Evolutionary conservation across 1,140 invertebrate genomes (phyloP).

Genomic region (Oscheius sp.): DNA sequence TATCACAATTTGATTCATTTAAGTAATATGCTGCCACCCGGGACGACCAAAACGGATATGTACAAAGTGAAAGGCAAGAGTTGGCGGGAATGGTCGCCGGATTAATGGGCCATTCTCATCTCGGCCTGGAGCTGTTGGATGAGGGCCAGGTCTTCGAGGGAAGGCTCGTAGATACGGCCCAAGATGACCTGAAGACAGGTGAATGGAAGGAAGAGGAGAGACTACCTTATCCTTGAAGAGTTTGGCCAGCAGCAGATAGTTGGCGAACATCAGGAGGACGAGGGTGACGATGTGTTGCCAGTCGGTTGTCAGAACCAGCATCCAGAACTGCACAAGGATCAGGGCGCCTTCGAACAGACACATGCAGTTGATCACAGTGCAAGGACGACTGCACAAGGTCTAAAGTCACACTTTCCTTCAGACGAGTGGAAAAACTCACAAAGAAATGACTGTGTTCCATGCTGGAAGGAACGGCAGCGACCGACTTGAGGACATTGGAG

Average conservation of each 20-base stretch:
- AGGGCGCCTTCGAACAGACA: slow-evolving; percentile 63
- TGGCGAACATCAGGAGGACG: slow-evolving; percentile 78
- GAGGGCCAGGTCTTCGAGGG: slow-evolving; percentile 47
- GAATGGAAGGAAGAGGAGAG: slow-evolving; percentile 61
- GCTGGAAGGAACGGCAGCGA: slow-evolving; percentile 16
- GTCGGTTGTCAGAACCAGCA: slow-evolving; percentile 74
- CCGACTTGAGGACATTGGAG: background rate
- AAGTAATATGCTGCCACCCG: too few species aligned
- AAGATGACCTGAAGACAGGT: slow-evolving; percentile 19
- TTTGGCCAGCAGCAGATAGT: slow-evolving; percentile 87
- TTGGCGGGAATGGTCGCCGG: too few species aligned
- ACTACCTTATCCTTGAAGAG: slow-evolving; percentile 79
- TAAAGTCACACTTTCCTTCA: slow-evolving; percentile 62
- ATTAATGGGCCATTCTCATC: background rate
- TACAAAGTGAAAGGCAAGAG: too few species aligned
- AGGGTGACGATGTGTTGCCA: slow-evolving; percentile 88
- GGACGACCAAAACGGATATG: too few species aligned
- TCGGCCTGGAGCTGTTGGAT: slow-evolving; percentile 39
- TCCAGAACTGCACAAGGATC: slow-evolving; percentile 65
- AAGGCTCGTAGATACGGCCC: slow-evolving; percentile 48
- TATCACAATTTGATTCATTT: too few species aligned
- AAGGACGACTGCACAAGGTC: slow-evolving; percentile 83
- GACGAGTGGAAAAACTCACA: slow-evolving; percentile 6
- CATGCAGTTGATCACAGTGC: slow-evolving; percentile 73
- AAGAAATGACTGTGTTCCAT: slow-evolving; percentile 19